These are phyloP conservation scores for Enteromius unitaeniatus DNA, from an alignment of 2,797 vertebrate genomes.

Conservation along the genomic window DNA sequence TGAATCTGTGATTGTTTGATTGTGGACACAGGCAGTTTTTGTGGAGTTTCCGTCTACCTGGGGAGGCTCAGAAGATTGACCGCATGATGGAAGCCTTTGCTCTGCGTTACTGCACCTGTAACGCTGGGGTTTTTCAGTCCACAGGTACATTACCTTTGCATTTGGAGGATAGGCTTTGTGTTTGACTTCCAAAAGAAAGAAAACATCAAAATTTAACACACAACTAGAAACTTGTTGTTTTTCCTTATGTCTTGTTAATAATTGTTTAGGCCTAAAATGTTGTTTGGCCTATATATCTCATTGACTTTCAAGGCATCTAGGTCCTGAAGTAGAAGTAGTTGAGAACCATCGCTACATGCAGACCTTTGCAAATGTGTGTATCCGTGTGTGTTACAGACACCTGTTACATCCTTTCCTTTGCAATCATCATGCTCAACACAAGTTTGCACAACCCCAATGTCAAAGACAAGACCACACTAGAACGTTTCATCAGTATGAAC, in stretches of 20 bases:
- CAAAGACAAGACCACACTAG: constrained; percentile 87
- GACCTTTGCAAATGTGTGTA: not conserved
- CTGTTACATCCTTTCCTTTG: constrained; percentile 93
- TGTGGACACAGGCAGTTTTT: constrained; percentile 85
- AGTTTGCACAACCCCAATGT: constrained; percentile 94
- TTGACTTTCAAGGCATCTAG: not conserved
- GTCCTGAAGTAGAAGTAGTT: not conserved
- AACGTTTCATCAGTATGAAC: constrained; percentile 91
- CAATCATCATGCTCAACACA: constrained; percentile 96
- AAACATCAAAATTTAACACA: not conserved
- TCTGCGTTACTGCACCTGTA: constrained; percentile 89
- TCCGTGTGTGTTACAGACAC: constrained; percentile 79
- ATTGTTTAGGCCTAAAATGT: not conserved
- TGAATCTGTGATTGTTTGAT: not conserved
- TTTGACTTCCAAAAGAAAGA: constrained; percentile 1
- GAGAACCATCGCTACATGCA: not conserved
- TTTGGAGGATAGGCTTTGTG: not conserved
- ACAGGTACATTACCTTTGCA: constrained; percentile 76
- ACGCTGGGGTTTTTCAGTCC: constrained; percentile 88
- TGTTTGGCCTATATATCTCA: not conserved
- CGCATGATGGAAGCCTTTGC: constrained; percentile 97
- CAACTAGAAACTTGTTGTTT: not conserved
- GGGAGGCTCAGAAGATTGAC: constrained; percentile 96
- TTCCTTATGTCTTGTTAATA: not conserved
- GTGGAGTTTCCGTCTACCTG: constrained; percentile 94